These are phyloP conservation scores for Agriotes lineatus DNA, from an alignment of 2,888 invertebrate species.

Conservation along the genomic window DNA sequence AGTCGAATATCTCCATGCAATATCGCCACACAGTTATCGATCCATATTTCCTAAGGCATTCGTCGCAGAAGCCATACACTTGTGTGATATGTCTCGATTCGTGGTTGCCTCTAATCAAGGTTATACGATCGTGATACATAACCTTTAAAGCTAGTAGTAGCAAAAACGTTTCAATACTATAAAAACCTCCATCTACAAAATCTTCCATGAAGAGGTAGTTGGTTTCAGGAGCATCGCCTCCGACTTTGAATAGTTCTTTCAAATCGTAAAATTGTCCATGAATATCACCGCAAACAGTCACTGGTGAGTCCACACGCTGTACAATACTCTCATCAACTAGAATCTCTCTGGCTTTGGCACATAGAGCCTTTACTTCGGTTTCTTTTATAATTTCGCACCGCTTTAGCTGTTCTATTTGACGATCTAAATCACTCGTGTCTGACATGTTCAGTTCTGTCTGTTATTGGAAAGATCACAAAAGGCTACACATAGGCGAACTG, in stretches of 20 bases:
- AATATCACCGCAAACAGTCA: constrained; percentile 99
- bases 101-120: constrained; percentile 97
- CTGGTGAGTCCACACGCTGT: constrained; percentile 98
- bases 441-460: constrained; percentile 70
- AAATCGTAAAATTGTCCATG: constrained; percentile 99
- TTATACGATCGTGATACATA: constrained; percentile 98
- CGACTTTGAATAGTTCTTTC: constrained; percentile 97
- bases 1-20: constrained; percentile 99
- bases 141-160: constrained; percentile 96
- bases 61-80: constrained; percentile 99
- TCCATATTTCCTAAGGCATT: constrained; percentile 98
- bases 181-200: constrained; percentile 99
- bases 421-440: constrained; percentile 90
- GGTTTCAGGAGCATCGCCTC: constrained; percentile 99
- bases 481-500: constrained; percentile 1
- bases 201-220: constrained; percentile 99
- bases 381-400: constrained; percentile 98
- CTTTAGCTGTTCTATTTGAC: constrained; percentile 98
- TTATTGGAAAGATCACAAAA: constrained; percentile 13
- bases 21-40: constrained; percentile 99
- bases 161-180: constrained; percentile 98
- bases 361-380: constrained; percentile 97
- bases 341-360: constrained; percentile 99
- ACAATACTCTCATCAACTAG: constrained; percentile 99
- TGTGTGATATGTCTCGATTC: constrained; percentile 99